phyloP scores from a whole-genome alignment of 2,797 vertebrate genomes.

The Characodon lateralis region DNA sequence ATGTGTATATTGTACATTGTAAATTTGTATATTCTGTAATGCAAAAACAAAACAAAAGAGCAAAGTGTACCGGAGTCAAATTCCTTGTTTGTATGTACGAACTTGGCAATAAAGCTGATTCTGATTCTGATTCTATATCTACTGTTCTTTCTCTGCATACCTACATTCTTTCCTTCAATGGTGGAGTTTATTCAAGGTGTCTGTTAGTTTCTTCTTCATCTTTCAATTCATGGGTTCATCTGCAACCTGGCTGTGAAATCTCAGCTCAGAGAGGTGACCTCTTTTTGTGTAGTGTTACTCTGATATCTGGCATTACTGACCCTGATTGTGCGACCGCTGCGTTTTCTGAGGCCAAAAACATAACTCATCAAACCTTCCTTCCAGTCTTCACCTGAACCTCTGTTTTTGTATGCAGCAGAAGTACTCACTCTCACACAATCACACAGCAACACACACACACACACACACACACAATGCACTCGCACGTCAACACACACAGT shows the following conservation, averaged over 20 bases:
- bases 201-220: background rate
- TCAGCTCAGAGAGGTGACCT: conserved; percentile 3
- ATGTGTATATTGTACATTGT: no score
- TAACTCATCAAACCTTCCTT: conserved; percentile 44
- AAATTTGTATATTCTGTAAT: no score
- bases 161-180: conserved; percentile 11
- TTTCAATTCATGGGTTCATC: conserved; percentile 2
- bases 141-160: conserved; percentile 7
- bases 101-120: no score
- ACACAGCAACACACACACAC: conserved; percentile 5
- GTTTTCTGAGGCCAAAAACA: conserved; percentile 30
- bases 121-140: no score
- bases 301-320: background rate
- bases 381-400: conserved; percentile 57
- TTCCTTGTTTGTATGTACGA: no score
- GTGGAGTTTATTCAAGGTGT: conserved; percentile 22
- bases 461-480: conserved; percentile 34
- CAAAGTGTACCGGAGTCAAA: no score
- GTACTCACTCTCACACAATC: conserved; percentile 50
- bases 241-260: conserved; percentile 9
- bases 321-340: background rate
- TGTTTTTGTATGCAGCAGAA: conserved; percentile 66
- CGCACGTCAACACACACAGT: conserved; percentile 37
- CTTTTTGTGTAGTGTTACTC: background rate
- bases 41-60: no score